Percentiles rank a stretch among this genome's conserved stretches.
Conservation (phyloP, 2,797 vertebrate genomes). For the Loris lydekkerianus region DNA sequence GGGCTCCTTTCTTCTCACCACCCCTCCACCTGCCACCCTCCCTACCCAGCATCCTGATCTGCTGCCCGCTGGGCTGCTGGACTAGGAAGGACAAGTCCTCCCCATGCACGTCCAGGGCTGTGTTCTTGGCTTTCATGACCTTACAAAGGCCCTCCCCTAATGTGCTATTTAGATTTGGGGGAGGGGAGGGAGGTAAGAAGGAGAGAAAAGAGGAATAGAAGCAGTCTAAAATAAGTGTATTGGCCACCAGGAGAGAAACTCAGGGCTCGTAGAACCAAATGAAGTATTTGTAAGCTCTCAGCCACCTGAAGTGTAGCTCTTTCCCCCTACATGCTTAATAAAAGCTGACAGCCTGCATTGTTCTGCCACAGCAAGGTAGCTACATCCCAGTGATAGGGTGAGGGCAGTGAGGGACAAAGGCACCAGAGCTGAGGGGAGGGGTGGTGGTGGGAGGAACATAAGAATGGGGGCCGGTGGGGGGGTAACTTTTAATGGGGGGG, state of each 20-base stretch:
- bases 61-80: not conserved
- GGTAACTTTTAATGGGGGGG: conserved; percentile 62
- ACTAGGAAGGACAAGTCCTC: not conserved
- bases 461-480: conserved; percentile 47
- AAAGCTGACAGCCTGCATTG: conserved; percentile 77
- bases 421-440: not conserved
- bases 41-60: not conserved
- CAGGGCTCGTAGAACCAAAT: not conserved
- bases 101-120: not conserved
- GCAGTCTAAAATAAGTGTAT: conserved; percentile 17
- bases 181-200: not conserved
- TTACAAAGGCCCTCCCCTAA: not conserved
- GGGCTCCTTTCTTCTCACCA: not conserved
- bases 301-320: conserved; percentile 60
- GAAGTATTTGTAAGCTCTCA: conserved; percentile 65
- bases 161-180: not conserved
- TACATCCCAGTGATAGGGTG: not conserved
- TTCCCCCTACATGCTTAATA: not conserved
- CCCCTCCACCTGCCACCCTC: not conserved
- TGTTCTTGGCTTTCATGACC: not conserved
- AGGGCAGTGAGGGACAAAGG: conserved; percentile 38
- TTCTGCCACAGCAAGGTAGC: conserved; percentile 74
- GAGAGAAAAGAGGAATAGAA: conserved; percentile 61
- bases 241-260: conserved; percentile 43
- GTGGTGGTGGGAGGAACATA: not conserved